These are phyloP conservation scores for Hemicordylus capensis DNA, from an alignment of 2,113 vertebrate species.

Conservation along the genomic window DNA sequence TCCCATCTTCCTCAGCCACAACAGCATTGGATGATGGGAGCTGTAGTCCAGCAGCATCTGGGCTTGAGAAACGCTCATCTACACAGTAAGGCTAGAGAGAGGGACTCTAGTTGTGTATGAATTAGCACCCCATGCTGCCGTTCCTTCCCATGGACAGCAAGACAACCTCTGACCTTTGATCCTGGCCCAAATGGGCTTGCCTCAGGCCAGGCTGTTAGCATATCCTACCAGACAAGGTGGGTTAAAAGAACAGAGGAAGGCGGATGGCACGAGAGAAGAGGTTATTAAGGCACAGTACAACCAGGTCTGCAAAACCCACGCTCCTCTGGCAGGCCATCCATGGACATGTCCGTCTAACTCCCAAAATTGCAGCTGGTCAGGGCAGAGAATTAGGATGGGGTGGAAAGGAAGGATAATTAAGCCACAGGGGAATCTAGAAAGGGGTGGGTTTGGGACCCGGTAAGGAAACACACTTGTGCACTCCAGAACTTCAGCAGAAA, in stretches of 20 bases:
- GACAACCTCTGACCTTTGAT: neutral
- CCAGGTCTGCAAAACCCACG: neutral
- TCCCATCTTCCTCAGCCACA: too few species aligned
- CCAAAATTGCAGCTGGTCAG: neutral
- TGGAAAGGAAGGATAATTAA: too few species aligned
- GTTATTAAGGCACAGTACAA: neutral
- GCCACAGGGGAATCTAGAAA: neutral
- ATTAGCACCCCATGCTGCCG: too few species aligned
- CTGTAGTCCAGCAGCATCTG: too few species aligned
- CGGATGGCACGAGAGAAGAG: neutral
- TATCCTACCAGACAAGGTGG: neutral
- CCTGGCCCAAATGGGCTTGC: neutral
- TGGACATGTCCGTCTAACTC: neutral
- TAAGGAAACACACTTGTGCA: neutral
- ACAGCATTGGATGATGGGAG: too few species aligned
- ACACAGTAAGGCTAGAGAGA: too few species aligned
- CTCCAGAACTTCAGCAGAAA: too few species aligned
- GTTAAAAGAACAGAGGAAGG: neutral
- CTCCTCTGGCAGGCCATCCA: neutral
- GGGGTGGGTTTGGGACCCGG: neutral
- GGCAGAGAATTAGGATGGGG: neutral
- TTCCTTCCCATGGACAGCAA: neutral
- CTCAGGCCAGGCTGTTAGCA: neutral
- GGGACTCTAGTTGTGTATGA: too few species aligned
- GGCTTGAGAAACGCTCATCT: too few species aligned